Base-by-base conservation (phyloP, 2,888 invertebrate species). In the Gibbula magus region DNA sequence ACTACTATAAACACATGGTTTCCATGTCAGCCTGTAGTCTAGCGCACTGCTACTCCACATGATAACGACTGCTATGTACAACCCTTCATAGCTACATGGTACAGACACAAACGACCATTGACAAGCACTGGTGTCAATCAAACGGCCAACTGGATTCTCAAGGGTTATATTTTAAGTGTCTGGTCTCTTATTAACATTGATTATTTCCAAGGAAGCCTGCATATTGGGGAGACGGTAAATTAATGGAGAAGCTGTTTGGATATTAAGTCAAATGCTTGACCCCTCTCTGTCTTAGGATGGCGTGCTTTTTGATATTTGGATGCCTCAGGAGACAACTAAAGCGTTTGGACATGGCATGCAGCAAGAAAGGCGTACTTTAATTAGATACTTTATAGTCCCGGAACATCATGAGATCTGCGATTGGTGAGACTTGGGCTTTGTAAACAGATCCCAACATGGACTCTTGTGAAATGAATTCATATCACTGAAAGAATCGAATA, bases 111-210 rank as follows among this genome's bases (percentile, higher is more conserved):
- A 25, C 61, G 25, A 29, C 61, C 29, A 61, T 61, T 61, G 61
- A 61, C 61, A 25, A 61, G 13, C 13, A 61, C 61, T 29, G 29
- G 22, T 29, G 61, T 61, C 61, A 61, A 61, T 61, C 61, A 61
- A 61, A 61, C 29, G 61, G 29, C 61, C 25, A 61, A 29, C 61
- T 61, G 25, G 61, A 61, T 29, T 61, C 61, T 61, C 61, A 61
- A 61, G 61, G 61, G 61, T 61, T 61, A 29, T 61, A 61, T 61
- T 61, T 61, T 61, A 29, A 61, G 29, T 61, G 61, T 25, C 29
- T 61, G 25, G 61, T 25, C 61, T 18, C 61, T 61, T 61, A 61
- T 61, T 61, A 61, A 61, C 61, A 29, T 25, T 25, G 61, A 29
- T 25, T 45, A 29, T 29, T 61, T 61, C 25, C 29, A 61, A 61